A percentile compares a stretch with the other conserved stretches of the same genome.
These are phyloP conservation scores for Amiota communis DNA, from an alignment of 2,888 invertebrate species.

Conservation along the genomic window DNA sequence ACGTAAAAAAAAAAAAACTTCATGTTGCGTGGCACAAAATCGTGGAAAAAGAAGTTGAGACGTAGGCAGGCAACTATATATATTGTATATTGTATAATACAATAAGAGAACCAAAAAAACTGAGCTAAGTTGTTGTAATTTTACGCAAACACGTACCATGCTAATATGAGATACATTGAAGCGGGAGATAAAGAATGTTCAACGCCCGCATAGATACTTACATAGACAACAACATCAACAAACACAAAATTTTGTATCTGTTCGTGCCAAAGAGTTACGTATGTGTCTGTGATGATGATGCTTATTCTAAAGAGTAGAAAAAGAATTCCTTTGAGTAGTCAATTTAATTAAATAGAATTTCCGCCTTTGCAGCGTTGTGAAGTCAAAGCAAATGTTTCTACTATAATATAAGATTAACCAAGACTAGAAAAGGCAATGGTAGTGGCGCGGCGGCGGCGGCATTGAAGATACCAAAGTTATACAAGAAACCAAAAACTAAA, in stretches of 20 bases:
- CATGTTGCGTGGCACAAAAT: slow-evolving; percentile 10
- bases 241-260: slow-evolving; percentile 5
- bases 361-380: slow-evolving; percentile 18
- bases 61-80: no score
- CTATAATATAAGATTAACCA: not conserved
- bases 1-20: not conserved
- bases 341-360: slow-evolving; percentile 38
- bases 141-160: slow-evolving; percentile 33
- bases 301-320: not conserved
- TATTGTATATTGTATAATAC: no score
- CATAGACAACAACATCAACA: not conserved
- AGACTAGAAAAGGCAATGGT: no score
- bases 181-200: not conserved
- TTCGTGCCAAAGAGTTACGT: slow-evolving; percentile 31
- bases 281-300: no score
- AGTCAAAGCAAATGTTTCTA: not conserved
- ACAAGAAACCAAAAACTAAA: slow-evolving; percentile 1
- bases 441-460: not conserved
- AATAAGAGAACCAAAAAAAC: slow-evolving; percentile 6
- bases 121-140: slow-evolving; percentile 23
- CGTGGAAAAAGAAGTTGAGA: not conserved
- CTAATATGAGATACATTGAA: slow-evolving; percentile 3
- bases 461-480: not conserved
- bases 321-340: slow-evolving; percentile 30
- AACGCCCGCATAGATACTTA: slow-evolving; percentile 9